Evolutionary conservation across 2,888 invertebrate genomes (phyloP).

Genomic region (Spodoptera picta): DNA sequence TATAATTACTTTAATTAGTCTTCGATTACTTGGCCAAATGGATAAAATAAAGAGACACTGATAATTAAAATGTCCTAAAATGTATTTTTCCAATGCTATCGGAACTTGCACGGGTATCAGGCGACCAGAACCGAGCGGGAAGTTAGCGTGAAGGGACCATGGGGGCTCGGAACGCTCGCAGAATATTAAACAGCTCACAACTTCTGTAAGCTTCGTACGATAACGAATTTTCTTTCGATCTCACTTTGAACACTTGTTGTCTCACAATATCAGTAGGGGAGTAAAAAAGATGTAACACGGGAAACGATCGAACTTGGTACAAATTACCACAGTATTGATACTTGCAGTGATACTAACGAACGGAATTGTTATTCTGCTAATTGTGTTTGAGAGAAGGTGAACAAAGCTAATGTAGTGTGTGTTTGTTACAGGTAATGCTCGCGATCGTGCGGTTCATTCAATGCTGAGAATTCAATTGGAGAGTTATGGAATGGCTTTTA

Average conservation of each 20-base stretch:
- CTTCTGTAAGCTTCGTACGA: constrained; percentile 59
- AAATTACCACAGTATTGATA: constrained; percentile 52
- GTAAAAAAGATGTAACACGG: constrained; percentile 33
- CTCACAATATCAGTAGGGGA: constrained; percentile 24
- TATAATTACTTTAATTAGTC: constrained; percentile 14
- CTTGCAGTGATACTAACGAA: constrained; percentile 53
- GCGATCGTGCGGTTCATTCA: constrained; percentile 2
- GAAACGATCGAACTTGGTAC: constrained; percentile 35
- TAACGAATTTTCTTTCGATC: constrained; percentile 57
- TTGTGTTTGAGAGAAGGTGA: constrained; percentile 40
- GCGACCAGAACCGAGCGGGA: constrained; percentile 62
- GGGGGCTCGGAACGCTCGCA: constrained; percentile 63
- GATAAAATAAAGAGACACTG: constrained; percentile 27
- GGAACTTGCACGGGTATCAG: constrained; percentile 52
- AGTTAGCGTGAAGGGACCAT: constrained; percentile 65
- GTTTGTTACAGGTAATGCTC: constrained; percentile 60
- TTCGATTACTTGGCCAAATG: constrained; percentile 13
- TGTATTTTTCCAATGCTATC: constrained; percentile 51
- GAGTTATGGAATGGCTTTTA: background rate
- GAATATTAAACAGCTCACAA: constrained; percentile 78
- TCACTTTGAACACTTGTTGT: constrained; percentile 31
- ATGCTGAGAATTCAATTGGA: constrained; percentile 22
- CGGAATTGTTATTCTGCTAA: constrained; percentile 45
- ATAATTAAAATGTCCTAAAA: constrained; percentile 10
- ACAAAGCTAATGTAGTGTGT: constrained; percentile 50